Conservation (phyloP, 2,113 vertebrate species). For the Stigmatopora nigra region DNA sequence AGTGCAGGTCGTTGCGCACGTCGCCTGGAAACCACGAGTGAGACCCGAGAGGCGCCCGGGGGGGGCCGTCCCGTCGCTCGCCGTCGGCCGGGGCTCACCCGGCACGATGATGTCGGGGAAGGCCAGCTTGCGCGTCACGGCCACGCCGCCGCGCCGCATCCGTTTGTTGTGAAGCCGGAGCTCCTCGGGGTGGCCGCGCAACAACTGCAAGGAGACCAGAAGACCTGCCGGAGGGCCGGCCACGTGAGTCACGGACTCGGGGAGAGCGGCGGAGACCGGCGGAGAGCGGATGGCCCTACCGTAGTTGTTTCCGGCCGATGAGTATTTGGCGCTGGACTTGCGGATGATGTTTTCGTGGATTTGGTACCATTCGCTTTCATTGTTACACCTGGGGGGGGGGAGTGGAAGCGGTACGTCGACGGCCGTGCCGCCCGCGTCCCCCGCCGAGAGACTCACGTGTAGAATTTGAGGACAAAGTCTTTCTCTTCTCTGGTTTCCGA, state of each 20-base stretch:
- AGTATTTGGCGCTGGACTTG: conserved; percentile 97
- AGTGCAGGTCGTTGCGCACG: conserved; percentile 90
- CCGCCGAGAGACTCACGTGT: conserved; percentile 78
- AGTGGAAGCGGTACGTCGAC: neutral
- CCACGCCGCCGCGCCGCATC: conserved; percentile 73
- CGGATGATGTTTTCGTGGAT: conserved; percentile 98
- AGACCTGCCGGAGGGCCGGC: conserved; percentile 63
- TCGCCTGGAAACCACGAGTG: conserved; percentile 71
- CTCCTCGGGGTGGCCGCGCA: conserved; percentile 75
- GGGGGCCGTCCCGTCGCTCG: no score
- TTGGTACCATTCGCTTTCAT: conserved; percentile 97
- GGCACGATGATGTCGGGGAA: conserved; percentile 85
- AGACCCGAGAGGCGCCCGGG: no score
- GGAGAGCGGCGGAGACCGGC: no score
- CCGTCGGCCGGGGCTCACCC: conserved; percentile 53
- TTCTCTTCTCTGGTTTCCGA: conserved; percentile 93
- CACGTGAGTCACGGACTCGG: neutral
- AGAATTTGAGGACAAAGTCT: conserved; percentile 97
- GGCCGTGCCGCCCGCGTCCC: no score
- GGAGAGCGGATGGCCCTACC: conserved; percentile 63
- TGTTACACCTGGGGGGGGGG: conserved; percentile 80
- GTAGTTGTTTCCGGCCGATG: conserved; percentile 92
- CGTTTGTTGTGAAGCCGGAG: conserved; percentile 74
- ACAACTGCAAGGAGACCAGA: conserved; percentile 81
- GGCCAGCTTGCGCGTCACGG: conserved; percentile 78